These are phyloP conservation scores for Paradisaea rubra DNA, from an alignment of 2,113 vertebrate genomes.

Conservation along the genomic window DNA sequence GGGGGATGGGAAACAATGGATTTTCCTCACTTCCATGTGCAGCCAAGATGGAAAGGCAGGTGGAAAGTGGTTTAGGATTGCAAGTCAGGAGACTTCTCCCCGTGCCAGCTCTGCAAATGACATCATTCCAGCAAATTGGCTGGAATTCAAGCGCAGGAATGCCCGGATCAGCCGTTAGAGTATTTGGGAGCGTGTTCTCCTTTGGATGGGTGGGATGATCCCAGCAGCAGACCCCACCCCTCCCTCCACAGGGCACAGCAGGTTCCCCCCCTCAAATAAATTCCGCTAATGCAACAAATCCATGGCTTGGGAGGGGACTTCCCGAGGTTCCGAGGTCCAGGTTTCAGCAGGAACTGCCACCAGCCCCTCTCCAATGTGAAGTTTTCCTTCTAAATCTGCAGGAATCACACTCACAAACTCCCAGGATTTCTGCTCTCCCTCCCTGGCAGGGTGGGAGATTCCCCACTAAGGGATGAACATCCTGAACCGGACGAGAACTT, in stretches of 20 bases:
- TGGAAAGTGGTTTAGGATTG: not conserved
- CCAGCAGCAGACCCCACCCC: not conserved
- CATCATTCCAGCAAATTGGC: not conserved
- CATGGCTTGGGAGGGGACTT: not conserved
- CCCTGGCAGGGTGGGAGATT: not conserved
- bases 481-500: not conserved
- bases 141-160: not conserved
- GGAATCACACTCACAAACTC: not conserved
- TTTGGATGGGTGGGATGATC: not conserved
- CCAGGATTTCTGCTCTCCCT: not conserved
- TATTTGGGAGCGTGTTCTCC: not conserved
- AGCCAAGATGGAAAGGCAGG: not conserved
- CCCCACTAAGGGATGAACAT: not conserved
- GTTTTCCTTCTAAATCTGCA: not conserved
- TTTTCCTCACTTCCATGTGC: not conserved
- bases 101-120: not conserved
- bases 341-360: not conserved
- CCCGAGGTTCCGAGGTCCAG: not conserved
- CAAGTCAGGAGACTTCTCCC: not conserved
- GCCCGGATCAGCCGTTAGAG: fast-evolving
- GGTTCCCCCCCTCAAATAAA: not conserved
- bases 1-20: not conserved
- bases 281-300: not conserved
- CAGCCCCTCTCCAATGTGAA: not conserved
- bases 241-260: not conserved